Evolutionary conservation across 30 jellyfish, hydroid and myxozoan genomes (phyloP).

Genomic region (Mastigias papua): DNA sequence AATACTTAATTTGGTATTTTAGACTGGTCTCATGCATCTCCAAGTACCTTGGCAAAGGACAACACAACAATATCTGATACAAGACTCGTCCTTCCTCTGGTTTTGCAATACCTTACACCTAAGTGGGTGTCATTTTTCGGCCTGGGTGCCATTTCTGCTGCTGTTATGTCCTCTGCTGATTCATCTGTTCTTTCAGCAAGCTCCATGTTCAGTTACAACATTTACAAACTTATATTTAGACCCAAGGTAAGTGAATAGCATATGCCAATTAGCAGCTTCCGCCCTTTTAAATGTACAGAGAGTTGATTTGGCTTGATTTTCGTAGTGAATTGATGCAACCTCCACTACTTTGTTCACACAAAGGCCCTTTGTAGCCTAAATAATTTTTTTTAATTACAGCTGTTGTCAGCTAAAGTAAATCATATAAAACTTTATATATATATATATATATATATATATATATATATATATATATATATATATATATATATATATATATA

Average conservation of each 20-base stretch:
- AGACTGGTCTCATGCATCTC: constrained; percentile 83
- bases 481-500: too few relatives aligned
- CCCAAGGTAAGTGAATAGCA: constrained; percentile 69
- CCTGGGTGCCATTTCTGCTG: constrained; percentile 94
- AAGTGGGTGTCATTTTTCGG: constrained; percentile 90
- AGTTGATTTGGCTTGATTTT: neutral
- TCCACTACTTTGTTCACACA: too few relatives aligned
- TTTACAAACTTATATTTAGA: constrained; percentile 74
- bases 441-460: too few relatives aligned
- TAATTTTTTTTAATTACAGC: too few relatives aligned
- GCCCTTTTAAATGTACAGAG: too few relatives aligned
- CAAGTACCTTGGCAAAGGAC: constrained; percentile 34
- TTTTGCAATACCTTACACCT: constrained; percentile 89
- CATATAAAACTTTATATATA: too few relatives aligned
- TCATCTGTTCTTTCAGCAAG: constrained; percentile 94
- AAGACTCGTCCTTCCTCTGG: constrained; percentile 84
- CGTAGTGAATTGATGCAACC: neutral
- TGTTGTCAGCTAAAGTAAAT: too few relatives aligned
- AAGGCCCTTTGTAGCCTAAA: too few relatives aligned
- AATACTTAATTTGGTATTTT: too few relatives aligned
- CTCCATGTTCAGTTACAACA: constrained; percentile 90
- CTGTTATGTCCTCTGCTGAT: constrained; percentile 96
- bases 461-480: too few relatives aligned
- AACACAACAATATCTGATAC: constrained; percentile 70
- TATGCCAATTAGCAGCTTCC: too few relatives aligned